Evolutionary conservation across 2,113 vertebrate species (phyloP), one percentile per base, ranked within the genome.

Genomic region (Cromileptes altivelis): DNA sequence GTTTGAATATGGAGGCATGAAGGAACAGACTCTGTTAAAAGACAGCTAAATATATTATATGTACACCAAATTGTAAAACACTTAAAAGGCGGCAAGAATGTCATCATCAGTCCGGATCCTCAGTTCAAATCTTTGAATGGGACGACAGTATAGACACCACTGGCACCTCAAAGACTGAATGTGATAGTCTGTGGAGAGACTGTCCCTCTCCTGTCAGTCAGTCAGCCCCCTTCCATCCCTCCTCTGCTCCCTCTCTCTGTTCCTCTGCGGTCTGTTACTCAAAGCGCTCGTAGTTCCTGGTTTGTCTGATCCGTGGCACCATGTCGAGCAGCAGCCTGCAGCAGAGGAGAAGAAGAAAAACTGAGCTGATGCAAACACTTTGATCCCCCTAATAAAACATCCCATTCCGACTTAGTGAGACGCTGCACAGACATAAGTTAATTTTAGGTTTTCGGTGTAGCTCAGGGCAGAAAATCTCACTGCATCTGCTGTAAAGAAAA

Each of bases 231-330:
- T 17, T 4, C 70, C 0, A 1, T 11, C 67, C 55, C 57, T 23
- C 78, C 23, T n/a, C 21, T 21, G 4, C 52, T 23, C 49, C 80
- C 45, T 23, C 4, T 6, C 7, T 49, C 58, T 2, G 42, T 50
- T 21, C 58, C 33, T 69, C 55, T 2, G 55, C 5, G 40, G 47
- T 50, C 63, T 30, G 0, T 89, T 95, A 99, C 94, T 99, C 98
- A 23, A 99, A 99, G 82, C 98, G 98, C 85, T 99, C 98, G 0
- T 99, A 99, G 90, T 98, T 96, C 70, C 97, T 97, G 0, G 98
- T 98, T 77, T 98, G 98, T 90, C 96, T 94, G 58, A 99, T 90
- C 0, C 98, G 95, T 0, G 98, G 98, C 27, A 99, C 89, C 97
- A 97, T 98, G 72, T 99, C 98, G 4, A 97, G 78, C 85, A 99